These are phyloP conservation scores for Stercorarius parasiticus DNA, from an alignment of 2,113 vertebrate genomes.

Conservation along the genomic window DNA sequence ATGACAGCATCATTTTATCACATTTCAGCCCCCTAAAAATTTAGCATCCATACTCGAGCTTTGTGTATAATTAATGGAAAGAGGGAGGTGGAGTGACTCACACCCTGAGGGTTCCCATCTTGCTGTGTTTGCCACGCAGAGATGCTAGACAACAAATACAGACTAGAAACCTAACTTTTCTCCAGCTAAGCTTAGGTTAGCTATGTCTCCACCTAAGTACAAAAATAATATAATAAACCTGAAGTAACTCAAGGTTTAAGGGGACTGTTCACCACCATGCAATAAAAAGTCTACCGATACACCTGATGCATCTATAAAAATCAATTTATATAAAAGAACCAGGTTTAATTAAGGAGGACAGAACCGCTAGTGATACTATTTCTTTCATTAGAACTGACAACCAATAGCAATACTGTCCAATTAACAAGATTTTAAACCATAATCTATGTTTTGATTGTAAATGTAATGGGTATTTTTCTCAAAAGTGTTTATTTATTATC, in stretches of 20 bases:
- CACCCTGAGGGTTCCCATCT: neutral
- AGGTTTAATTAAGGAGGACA: neutral
- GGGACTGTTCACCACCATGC: neutral
- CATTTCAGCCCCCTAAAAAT: neutral
- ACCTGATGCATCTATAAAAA: neutral
- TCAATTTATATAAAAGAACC: neutral
- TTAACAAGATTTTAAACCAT: neutral
- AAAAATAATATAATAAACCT: neutral
- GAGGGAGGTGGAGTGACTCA: neutral
- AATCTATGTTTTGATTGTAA: neutral
- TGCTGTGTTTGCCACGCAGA: neutral
- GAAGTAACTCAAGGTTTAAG: neutral
- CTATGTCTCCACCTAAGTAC: neutral
- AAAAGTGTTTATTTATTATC: neutral
- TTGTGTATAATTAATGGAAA: neutral
- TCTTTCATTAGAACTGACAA: neutral
- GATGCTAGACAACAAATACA: neutral
- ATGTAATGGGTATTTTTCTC: neutral
- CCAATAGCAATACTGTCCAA: neutral
- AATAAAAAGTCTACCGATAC: neutral
- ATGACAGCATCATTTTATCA: neutral
- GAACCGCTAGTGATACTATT: neutral
- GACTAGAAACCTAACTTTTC: neutral
- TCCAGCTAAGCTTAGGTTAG: neutral
- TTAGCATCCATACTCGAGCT: neutral